phyloP scores from a whole-genome alignment of 2,888 invertebrate genomes.

The Sinodicranocentrus sp. region DNA sequence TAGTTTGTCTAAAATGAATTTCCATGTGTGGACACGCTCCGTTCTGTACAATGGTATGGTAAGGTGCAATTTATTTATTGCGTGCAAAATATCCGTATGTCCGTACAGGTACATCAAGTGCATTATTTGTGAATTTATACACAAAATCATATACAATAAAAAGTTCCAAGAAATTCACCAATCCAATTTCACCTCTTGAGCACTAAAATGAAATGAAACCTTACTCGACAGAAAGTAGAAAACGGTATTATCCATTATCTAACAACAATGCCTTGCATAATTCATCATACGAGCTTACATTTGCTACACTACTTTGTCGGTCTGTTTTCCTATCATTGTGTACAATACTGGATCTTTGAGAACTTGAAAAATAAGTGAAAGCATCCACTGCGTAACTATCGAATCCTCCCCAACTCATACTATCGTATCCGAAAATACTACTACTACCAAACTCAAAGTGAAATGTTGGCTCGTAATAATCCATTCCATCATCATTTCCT shows the following conservation, averaged over 20 bases:
- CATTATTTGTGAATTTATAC: not conserved
- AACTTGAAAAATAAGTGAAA: conserved; percentile 1
- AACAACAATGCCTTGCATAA: conserved; percentile 60
- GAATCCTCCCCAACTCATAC: conserved; percentile 60
- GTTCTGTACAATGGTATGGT: not conserved
- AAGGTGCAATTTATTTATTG: conserved; percentile 45
- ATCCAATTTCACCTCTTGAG: conserved; percentile 2
- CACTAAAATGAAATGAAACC: no score
- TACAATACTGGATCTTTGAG: not conserved
- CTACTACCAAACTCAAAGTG: conserved; percentile 37
- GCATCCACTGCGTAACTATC: conserved; percentile 62
- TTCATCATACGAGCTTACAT: conserved; percentile 58
- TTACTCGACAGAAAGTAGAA: not conserved
- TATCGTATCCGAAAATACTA: conserved; percentile 35
- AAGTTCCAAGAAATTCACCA: not conserved
- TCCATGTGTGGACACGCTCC: no score
- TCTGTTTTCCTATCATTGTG: not conserved
- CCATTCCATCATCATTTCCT: conserved; percentile 53
- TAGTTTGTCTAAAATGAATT: no score
- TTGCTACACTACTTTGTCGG: not conserved
- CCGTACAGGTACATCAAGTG: conserved; percentile 25
- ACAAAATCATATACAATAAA: conserved; percentile 8
- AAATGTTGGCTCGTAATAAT: conserved; percentile 64
- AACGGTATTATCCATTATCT: conserved; percentile 40
- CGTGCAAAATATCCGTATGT: conserved; percentile 31